phyloP scores from a whole-genome alignment of 1,140 invertebrate species.

The Hestina assimilis region DNA sequence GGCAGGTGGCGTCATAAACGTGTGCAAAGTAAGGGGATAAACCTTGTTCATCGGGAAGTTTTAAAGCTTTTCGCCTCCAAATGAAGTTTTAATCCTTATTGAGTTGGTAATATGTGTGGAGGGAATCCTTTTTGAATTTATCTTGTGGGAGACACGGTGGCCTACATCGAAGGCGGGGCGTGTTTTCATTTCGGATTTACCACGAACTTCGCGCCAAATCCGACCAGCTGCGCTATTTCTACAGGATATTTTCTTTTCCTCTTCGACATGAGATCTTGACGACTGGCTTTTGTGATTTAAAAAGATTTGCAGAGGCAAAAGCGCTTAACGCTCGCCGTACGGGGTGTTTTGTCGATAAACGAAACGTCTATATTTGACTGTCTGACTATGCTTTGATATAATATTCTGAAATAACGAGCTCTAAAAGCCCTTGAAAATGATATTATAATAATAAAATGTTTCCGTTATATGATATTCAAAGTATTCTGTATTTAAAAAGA shows the following conservation, averaged over 20 bases:
- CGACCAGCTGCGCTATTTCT: conserved; percentile 63
- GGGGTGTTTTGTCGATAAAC: conserved; percentile 49
- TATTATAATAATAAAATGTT: neutral
- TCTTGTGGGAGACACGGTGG: conserved; percentile 53
- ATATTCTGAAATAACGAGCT: conserved; percentile 7
- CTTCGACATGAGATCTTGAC: conserved; percentile 69
- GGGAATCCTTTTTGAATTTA: conserved; percentile 70
- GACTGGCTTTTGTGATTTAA: conserved; percentile 75
- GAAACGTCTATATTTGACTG: conserved; percentile 24
- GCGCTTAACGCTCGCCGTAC: conserved; percentile 56
- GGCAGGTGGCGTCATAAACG: neutral
- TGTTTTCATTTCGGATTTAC: conserved; percentile 76
- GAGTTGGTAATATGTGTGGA: conserved; percentile 64
- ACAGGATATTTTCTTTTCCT: conserved; percentile 74
- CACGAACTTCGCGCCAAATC: conserved; percentile 65
- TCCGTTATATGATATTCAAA: neutral
- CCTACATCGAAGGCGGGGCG: conserved; percentile 54
- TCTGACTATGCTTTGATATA: conserved; percentile 5
- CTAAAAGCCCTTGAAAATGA: neutral
- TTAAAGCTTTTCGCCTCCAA: conserved; percentile 52
- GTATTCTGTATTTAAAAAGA: neutral
- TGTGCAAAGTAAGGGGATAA: conserved; percentile 38
- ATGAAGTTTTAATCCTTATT: conserved; percentile 73
- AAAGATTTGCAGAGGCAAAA: conserved; percentile 70
- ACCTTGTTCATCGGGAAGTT: conserved; percentile 52